A percentile compares a stretch with the other conserved stretches of the same genome.
Evolutionary conservation across 2,797 vertebrate species (phyloP).

Genomic region (Pristis pectinata): DNA sequence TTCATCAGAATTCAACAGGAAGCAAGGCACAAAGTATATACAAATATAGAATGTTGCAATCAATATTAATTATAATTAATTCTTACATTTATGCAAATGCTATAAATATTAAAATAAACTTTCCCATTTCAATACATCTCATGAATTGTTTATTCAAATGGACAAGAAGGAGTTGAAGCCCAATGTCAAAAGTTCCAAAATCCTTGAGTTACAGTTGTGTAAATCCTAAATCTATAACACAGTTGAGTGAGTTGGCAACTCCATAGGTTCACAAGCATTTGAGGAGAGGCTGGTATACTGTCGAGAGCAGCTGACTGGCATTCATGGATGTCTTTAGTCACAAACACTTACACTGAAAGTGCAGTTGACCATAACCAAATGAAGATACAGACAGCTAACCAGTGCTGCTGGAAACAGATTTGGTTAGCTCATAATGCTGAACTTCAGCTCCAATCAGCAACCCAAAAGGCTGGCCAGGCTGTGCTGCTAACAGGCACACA

Average conservation of each 20-base stretch:
- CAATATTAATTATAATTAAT: background rate
- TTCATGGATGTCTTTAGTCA: background rate
- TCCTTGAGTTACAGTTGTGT: background rate
- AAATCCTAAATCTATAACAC: background rate
- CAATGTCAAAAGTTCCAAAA: background rate
- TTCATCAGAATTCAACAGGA: background rate
- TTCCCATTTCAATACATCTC: background rate
- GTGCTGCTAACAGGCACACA: background rate
- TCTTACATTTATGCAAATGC: background rate
- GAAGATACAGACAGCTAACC: background rate
- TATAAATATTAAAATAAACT: background rate
- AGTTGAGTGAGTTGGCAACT: background rate
- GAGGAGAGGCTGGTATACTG: background rate
- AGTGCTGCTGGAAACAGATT: background rate
- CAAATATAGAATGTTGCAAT: too few relatives aligned
- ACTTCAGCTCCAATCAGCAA: background rate
- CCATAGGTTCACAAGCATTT: background rate
- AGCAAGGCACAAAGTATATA: background rate
- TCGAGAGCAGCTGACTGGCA: background rate
- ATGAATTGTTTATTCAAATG: background rate
- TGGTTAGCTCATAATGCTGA: background rate
- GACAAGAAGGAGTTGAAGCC: background rate
- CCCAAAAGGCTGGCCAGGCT: background rate
- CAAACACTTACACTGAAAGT: background rate
- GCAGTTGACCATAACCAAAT: background rate